phyloP scores from a whole-genome alignment of 2,888 invertebrate genomes.

The Rotaria socialis region DNA sequence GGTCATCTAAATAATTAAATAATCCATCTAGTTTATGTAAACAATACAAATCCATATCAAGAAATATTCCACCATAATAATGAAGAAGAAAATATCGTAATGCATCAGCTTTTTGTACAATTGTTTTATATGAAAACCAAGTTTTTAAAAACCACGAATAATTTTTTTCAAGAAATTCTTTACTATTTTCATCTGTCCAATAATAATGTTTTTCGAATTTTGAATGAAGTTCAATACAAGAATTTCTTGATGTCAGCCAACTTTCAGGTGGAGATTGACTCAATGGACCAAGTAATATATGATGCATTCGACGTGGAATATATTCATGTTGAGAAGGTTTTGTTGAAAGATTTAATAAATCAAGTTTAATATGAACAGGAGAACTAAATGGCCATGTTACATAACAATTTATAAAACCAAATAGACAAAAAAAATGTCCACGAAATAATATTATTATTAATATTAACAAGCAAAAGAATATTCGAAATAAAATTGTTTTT shows the following conservation, averaged over 20 bases:
- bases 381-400: not conserved
- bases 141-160: conserved; percentile 17
- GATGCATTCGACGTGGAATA: conserved; percentile 32
- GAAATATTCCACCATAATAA: conserved; percentile 25
- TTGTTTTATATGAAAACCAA: not conserved
- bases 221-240: not conserved
- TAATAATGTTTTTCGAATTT: not conserved
- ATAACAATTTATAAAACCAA: conserved; percentile 2
- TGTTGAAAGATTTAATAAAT: not conserved
- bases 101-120: conserved; percentile 24
- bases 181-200: not conserved
- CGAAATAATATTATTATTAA: not conserved
- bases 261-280: not conserved
- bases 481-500: not conserved
- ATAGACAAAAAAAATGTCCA: not conserved
- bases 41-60: conserved; percentile 30
- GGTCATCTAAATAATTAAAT: not conserved
- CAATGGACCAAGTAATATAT: conserved; percentile 28
- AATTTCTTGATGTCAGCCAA: not conserved
- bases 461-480: not conserved
- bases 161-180: not conserved
- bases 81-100: conserved; percentile 26
- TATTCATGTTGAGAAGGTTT: not conserved
- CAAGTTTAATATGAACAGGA: not conserved
- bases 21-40: not conserved